A percentile compares a stretch with the other conserved stretches of the same genome.
Conservation (phyloP, 2,113 vertebrate species). For the Saimiri boliviensis region DNA sequence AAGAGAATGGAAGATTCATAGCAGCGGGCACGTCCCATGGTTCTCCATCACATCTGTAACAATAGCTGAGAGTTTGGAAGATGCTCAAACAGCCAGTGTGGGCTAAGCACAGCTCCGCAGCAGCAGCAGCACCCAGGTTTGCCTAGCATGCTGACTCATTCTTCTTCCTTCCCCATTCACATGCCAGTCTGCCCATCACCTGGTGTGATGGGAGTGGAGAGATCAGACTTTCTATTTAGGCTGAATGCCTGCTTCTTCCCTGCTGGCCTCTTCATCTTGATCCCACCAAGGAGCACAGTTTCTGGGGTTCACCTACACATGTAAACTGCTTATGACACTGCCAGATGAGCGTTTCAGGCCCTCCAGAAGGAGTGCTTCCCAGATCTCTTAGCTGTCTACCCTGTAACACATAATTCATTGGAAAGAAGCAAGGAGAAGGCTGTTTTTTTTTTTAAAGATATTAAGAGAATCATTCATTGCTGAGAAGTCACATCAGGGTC, state of each 20-base stretch:
- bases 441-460: conserved; percentile 53
- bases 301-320: background rate
- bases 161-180: background rate
- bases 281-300: background rate
- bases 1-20: background rate
- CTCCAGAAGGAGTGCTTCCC: background rate
- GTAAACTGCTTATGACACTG: background rate
- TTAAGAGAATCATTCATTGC: conserved; percentile 72
- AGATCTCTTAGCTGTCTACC: background rate
- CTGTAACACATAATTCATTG: conserved; percentile 52
- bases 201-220: background rate
- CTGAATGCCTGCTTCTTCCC: background rate
- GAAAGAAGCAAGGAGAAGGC: conserved; percentile 31
- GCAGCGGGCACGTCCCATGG: rapidly evolving
- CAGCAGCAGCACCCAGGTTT: background rate
- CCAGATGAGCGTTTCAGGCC: background rate
- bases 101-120: background rate
- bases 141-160: background rate
- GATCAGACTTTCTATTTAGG: background rate
- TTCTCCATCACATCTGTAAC: background rate
- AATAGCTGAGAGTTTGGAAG: background rate
- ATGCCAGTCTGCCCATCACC: background rate
- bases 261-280: background rate
- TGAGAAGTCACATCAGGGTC: conserved; percentile 68
- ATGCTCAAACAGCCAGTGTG: background rate